Conservation (phyloP, 1,140 invertebrate genomes). For the Andricus grossulariae region DNA sequence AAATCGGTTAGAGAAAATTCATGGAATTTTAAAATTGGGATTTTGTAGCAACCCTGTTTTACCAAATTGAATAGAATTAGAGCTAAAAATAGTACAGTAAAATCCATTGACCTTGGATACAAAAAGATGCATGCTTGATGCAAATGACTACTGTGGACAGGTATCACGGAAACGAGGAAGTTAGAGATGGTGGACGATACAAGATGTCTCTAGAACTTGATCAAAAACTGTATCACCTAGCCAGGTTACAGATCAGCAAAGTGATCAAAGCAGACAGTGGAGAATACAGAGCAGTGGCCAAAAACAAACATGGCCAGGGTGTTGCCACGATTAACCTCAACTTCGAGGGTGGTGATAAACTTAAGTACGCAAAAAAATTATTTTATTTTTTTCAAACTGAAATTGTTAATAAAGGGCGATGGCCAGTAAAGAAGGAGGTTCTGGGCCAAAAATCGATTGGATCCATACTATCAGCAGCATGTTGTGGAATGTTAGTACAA, state of each 20-base stretch:
- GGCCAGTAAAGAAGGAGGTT: too few species aligned
- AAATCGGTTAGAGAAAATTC: too few species aligned
- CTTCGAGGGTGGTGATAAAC: slow-evolving; percentile 92
- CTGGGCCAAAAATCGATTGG: too few species aligned
- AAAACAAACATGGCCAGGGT: slow-evolving; percentile 94
- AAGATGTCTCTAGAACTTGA: slow-evolving; percentile 88
- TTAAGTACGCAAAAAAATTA: slow-evolving; percentile 81
- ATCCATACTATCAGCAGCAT: too few species aligned
- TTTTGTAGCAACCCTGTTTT: too few species aligned
- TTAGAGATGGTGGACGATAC: slow-evolving; percentile 87
- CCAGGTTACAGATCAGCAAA: slow-evolving; percentile 88
- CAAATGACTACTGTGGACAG: slow-evolving; percentile 72
- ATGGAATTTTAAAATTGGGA: too few species aligned
- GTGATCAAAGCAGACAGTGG: slow-evolving; percentile 92
- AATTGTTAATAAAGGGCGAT: background rate
- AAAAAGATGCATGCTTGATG: slow-evolving; percentile 36
- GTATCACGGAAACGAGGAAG: slow-evolving; percentile 88
- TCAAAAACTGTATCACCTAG: slow-evolving; percentile 92
- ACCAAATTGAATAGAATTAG: background rate
- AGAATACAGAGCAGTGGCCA: slow-evolving; percentile 94
- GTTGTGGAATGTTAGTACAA: too few species aligned
- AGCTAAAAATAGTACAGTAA: background rate
- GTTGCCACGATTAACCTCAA: slow-evolving; percentile 97
- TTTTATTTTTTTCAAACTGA: background rate
- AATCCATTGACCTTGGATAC: background rate